Percentiles rank a stretch among this genome's conserved stretches.
Conservation (phyloP, 2,888 invertebrate genomes). For the Cynaeus angustus region DNA sequence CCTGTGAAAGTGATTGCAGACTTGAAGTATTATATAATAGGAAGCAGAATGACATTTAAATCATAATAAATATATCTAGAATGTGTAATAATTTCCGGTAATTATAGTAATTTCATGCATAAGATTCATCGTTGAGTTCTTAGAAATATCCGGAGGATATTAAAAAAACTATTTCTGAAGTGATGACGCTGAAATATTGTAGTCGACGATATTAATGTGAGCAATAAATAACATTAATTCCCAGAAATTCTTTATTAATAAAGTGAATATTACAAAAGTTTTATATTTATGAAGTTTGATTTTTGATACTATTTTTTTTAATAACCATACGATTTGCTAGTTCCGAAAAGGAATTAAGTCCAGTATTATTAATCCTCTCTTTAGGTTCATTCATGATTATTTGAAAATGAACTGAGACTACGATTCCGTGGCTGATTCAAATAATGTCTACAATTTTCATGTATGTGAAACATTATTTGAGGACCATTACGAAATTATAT, state of each 20-base stretch:
- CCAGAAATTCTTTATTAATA: no score
- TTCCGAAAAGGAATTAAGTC: no score
- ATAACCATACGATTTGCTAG: no score
- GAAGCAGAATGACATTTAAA: conserved; percentile 16
- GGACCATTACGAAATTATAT: neutral
- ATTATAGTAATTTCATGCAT: conserved; percentile 17
- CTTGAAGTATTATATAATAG: conserved; percentile 1
- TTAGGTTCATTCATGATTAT: no score
- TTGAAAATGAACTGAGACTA: no score
- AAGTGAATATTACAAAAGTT: no score
- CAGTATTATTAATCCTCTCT: no score
- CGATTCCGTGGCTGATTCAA: neutral
- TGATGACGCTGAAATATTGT: conserved; percentile 6
- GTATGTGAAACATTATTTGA: neutral
- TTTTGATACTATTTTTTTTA: no score
- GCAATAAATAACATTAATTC: neutral
- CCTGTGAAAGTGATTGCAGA: neutral
- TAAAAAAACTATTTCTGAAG: neutral
- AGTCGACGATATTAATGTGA: neutral
- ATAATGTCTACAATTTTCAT: neutral
- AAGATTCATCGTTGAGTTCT: neutral
- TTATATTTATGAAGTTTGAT: no score
- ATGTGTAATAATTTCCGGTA: conserved; percentile 25
- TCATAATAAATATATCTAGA: conserved; percentile 13
- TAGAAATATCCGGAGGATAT: conserved; percentile 8